phyloP scores from a whole-genome alignment of 1,140 invertebrate genomes.

The Schlechtendalia chinensis region DNA sequence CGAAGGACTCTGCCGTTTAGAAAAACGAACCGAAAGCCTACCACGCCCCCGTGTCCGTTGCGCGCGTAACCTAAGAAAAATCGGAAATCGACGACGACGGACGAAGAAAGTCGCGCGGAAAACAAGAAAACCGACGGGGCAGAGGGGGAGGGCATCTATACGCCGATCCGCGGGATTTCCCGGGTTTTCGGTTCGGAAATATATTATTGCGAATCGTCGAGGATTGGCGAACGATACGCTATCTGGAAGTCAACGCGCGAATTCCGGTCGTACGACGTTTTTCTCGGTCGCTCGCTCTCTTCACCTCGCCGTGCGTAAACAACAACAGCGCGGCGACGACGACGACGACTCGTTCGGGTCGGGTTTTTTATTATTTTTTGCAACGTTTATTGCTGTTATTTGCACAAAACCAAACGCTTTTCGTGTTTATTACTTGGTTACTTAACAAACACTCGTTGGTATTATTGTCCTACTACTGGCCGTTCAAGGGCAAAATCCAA shows the following conservation, averaged over 20 bases:
- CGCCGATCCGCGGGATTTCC: too few species aligned
- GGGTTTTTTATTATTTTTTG: background rate
- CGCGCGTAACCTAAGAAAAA: too few species aligned
- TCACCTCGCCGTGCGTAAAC: background rate
- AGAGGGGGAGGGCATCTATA: too few species aligned
- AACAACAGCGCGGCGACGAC: background rate
- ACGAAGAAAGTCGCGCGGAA: background rate
- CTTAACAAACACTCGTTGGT: background rate
- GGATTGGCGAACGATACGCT: slow-evolving; percentile 4
- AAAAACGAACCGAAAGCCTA: background rate
- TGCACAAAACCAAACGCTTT: background rate
- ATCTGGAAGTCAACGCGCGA: slow-evolving; percentile 4
- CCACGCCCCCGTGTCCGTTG: background rate
- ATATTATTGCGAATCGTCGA: background rate
- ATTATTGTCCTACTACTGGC: background rate
- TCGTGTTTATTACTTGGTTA: background rate
- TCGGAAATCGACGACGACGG: too few species aligned
- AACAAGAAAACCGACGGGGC: background rate
- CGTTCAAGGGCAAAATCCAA: slow-evolving; percentile 29
- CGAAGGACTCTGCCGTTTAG: slow-evolving; percentile 11
- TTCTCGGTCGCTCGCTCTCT: background rate
- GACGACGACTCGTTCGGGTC: background rate
- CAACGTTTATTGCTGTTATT: slow-evolving; percentile 5
- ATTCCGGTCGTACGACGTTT: background rate
- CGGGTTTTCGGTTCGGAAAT: background rate